Evolutionary conservation across 2,113 vertebrate species (phyloP).

Genomic region (Passer domesticus): DNA sequence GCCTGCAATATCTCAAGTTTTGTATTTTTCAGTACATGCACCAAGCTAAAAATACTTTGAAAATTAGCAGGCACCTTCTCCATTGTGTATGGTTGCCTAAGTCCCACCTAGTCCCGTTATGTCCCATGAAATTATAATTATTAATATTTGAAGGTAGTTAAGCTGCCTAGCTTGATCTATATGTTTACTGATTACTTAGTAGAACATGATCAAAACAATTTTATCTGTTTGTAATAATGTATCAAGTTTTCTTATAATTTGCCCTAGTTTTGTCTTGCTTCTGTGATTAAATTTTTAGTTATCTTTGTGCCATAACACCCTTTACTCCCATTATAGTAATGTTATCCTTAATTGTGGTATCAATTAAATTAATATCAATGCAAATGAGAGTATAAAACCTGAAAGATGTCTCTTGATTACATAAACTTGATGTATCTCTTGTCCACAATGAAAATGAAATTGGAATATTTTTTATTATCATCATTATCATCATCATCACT

Average conservation of each 20-base stretch:
- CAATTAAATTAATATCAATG: not conserved
- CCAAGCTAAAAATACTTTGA: not conserved
- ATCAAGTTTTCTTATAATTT: not conserved
- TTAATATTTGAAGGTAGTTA: not conserved
- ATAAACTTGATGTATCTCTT: not conserved
- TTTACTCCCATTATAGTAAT: not conserved
- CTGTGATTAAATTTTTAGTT: not conserved
- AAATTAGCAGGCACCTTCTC: not conserved
- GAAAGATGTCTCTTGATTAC: not conserved
- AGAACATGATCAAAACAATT: not conserved
- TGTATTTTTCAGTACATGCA: not conserved
- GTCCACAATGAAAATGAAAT: not conserved
- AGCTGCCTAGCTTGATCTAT: not conserved
- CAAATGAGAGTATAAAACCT: not conserved
- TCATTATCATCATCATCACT: not conserved
- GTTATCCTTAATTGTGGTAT: not conserved
- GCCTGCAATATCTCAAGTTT: not conserved
- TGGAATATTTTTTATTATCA: not conserved
- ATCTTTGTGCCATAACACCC: not conserved
- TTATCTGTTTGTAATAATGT: not conserved
- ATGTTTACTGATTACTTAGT: not conserved
- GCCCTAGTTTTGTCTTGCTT: not conserved
- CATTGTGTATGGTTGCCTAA: rapidly evolving
- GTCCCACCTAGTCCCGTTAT: not conserved
- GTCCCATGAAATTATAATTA: not conserved